Evolutionary conservation across 2,888 invertebrate species (phyloP).

Genomic region (Chaetogeoica ovagalla): DNA sequence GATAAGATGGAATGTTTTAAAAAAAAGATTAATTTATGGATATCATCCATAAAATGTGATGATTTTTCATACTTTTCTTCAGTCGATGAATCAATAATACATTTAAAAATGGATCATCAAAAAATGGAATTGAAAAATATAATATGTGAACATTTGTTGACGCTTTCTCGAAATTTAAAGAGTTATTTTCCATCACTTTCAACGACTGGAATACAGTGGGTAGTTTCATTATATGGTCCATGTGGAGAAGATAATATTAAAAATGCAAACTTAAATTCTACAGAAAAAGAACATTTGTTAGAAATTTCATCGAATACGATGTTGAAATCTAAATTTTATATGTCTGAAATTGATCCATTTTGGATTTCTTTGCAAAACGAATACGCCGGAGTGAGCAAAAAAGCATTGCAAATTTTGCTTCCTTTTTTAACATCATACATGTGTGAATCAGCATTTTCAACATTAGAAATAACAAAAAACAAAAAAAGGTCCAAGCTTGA

Average conservation of each 20-base stretch:
- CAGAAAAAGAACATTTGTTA: slow-evolving; percentile 9
- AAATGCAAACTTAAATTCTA: slow-evolving; percentile 12
- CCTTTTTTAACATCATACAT: not conserved
- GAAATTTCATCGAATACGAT: slow-evolving; percentile 19
- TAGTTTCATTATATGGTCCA: slow-evolving; percentile 13
- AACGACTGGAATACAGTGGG: slow-evolving; percentile 10
- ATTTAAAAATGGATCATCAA: slow-evolving; percentile 18
- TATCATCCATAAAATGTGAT: slow-evolving; percentile 10
- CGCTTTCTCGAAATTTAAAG: not conserved
- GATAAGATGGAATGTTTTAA: slow-evolving; percentile 25
- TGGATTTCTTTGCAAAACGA: slow-evolving; percentile 8
- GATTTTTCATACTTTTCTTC: not conserved
- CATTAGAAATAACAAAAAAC: slow-evolving; percentile 14
- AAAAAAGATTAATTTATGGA: slow-evolving; percentile 35
- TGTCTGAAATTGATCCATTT: slow-evolving; percentile 2
- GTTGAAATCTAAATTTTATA: slow-evolving; percentile 22
- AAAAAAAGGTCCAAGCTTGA: slow-evolving; percentile 17
- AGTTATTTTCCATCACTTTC: slow-evolving; percentile 12
- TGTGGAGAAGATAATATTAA: slow-evolving; percentile 25
- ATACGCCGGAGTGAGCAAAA: not conserved
- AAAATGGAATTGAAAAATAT: slow-evolving; percentile 16
- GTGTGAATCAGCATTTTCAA: not conserved
- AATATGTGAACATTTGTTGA: slow-evolving; percentile 5
- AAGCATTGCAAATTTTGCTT: slow-evolving; percentile 2
- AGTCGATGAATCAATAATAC: not conserved